Conservation (phyloP, 2,888 invertebrate species). For the Philaethria dido region DNA sequence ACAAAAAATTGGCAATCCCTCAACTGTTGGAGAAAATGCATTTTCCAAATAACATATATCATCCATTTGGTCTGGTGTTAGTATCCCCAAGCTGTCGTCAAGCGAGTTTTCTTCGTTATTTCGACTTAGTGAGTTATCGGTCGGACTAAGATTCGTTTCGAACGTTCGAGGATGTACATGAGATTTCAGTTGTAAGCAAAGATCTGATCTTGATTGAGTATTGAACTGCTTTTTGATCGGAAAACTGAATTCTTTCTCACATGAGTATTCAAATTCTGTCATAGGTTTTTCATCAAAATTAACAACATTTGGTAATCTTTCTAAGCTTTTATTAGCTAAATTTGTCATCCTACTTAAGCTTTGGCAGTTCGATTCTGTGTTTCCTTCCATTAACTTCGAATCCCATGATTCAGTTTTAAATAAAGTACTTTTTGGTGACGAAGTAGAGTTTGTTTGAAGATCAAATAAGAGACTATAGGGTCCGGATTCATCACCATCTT, state of each 20-base stretch:
- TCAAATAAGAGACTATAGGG: conserved; percentile 85
- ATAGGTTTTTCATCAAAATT: conserved; percentile 77
- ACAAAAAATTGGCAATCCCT: conserved; percentile 83
- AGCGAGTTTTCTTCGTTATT: conserved; percentile 90
- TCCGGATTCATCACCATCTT: conserved; percentile 80
- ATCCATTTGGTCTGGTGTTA: conserved; percentile 95
- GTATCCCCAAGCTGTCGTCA: conserved; percentile 93
- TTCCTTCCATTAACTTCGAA: conserved; percentile 42
- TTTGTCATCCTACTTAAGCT: conserved; percentile 54
- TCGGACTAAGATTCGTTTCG: conserved; percentile 74
- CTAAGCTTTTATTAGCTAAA: conserved; percentile 62
- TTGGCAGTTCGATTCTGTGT: conserved; percentile 47
- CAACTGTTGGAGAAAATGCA: conserved; percentile 86
- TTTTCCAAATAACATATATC: conserved; percentile 86
- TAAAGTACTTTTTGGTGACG: conserved; percentile 58
- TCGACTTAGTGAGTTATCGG: conserved; percentile 74
- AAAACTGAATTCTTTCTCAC: conserved; percentile 69
- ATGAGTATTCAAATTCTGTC: conserved; percentile 79
- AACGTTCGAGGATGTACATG: conserved; percentile 64
- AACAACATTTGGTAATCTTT: conserved; percentile 72
- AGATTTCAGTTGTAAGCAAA: conserved; percentile 74
- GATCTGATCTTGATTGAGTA: conserved; percentile 76
- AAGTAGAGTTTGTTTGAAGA: conserved; percentile 69
- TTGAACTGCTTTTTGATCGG: conserved; percentile 66
- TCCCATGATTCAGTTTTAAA: conserved; percentile 56